A percentile compares a stretch with the other conserved stretches of the same genome.
Conservation (phyloP, 2,113 vertebrate genomes). For the Puffinus mauretanicus region DNA sequence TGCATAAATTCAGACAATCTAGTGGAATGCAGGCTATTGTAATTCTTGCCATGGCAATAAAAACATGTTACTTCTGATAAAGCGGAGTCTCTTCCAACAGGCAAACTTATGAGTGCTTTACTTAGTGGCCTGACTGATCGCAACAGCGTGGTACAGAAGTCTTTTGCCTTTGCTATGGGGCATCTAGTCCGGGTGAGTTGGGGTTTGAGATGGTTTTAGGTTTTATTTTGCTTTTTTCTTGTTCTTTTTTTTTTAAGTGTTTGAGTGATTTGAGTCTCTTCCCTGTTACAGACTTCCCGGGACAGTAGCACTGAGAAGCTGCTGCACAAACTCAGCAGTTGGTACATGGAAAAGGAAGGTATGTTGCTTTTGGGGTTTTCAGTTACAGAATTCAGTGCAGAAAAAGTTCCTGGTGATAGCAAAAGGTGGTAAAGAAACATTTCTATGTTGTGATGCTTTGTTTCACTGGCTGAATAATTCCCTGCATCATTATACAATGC, state of each 20-base stretch:
- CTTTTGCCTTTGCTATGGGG: constrained; percentile 92
- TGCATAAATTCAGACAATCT: background rate
- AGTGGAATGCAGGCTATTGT: background rate
- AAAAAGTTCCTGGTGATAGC: background rate
- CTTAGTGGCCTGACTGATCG: constrained; percentile 90
- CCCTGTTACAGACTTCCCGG: constrained; percentile 82
- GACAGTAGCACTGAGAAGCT: constrained; percentile 94
- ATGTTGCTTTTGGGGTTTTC: background rate
- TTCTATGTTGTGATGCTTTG: background rate
- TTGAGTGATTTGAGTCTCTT: constrained; percentile 15
- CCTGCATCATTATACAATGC: background rate
- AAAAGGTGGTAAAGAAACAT: background rate
- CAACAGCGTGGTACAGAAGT: constrained; percentile 90
- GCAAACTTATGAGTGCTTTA: constrained; percentile 95
- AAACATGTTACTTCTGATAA: background rate
- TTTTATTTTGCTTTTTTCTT: background rate
- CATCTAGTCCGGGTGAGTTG: constrained; percentile 91
- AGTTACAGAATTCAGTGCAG: background rate
- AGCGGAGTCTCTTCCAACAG: constrained; percentile 65
- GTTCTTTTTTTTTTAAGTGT: background rate
- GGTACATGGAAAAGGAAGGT: constrained; percentile 99
- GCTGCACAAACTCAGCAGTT: constrained; percentile 87
- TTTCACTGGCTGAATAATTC: background rate
- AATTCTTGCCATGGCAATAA: background rate
- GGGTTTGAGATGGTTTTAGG: background rate